Conservation (phyloP, 92 coral and sea anemone species). For the Epizoanthus scotinus region DNA sequence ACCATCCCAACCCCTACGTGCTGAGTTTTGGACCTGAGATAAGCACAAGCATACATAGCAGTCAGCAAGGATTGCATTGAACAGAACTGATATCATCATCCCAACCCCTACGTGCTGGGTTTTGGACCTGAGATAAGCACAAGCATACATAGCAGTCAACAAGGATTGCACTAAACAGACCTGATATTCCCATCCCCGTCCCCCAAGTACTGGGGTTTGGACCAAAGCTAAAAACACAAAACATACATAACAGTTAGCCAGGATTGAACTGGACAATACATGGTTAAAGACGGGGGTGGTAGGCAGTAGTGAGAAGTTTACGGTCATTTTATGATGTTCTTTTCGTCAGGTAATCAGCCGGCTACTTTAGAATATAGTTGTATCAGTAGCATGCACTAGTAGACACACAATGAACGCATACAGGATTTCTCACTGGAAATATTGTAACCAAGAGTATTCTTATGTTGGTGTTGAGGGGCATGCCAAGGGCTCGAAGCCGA, state of each 20-base stretch:
- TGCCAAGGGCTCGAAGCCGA: too few relatives aligned
- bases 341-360: too few relatives aligned
- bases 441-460: too few relatives aligned
- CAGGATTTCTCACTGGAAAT: too few relatives aligned
- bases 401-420: too few relatives aligned
- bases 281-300: background rate
- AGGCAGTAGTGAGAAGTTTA: background rate
- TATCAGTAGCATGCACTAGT: too few relatives aligned
- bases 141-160: background rate
- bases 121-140: conserved; percentile 79
- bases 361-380: too few relatives aligned
- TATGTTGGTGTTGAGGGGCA: too few relatives aligned
- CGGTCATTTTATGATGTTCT: too few relatives aligned
- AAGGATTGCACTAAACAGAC: background rate
- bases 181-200: conserved; percentile 43
- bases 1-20: conserved; percentile 34
- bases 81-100: conserved; percentile 40
- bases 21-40: conserved; percentile 89
- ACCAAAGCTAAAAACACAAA: conserved; percentile 79
- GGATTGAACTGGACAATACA: background rate
- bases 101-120: conserved; percentile 59
- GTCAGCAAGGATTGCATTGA: background rate
- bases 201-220: conserved; percentile 68
- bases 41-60: background rate
- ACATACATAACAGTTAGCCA: background rate